Base-by-base conservation (phyloP, 1,140 invertebrate genomes). In the Drosophila carrolli region DNA sequence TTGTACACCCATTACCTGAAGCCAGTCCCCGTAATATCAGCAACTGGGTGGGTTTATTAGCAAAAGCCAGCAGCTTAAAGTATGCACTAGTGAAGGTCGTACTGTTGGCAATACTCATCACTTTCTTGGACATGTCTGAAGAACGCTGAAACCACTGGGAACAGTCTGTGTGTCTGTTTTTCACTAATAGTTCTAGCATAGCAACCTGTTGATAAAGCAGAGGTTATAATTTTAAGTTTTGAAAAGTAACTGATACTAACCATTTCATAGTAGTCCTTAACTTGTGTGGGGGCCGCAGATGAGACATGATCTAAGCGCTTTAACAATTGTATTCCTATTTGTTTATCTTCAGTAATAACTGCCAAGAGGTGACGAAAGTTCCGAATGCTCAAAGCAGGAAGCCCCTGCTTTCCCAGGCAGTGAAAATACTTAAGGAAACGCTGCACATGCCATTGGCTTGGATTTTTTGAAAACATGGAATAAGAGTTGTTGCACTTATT, bases 401-500 rank as follows among this genome's bases (percentile, higher is more conserved):
- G 11, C 10, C 55, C 48, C 4, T 10, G 19, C 7, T 41, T 55
- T 1, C 19, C 47, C 8, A 88, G 7, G 0, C 29, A 23, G 13
- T 90, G 56, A 10, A 89, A 81, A 23, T 81, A 84, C 46, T 67
- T 89, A 0, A 83, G 29, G 8, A 89, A 57, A 4, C 74, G 70
- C 56, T 78, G 61, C 7, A 84, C 59, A 47, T 84, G 77, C 48
- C 35, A 68, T 41, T 83, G 77, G 32, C 62, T 81, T 9, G 58
- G 11, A 14, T 60, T 71, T 3, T 41, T 47, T 0, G 80, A 84
- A 16, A 80, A 84, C 38, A 75, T 35, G 4, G 80, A 66, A 57
- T 72, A 89, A 0, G 66, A 72, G 14, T 83, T 81, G 27, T 78
- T 78, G 44, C 73, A 84, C 9, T 41, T 48, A 2, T 55, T 47